phyloP scores from a whole-genome alignment of 2,888 invertebrate species.

The Tanaodytes sp. region DNA sequence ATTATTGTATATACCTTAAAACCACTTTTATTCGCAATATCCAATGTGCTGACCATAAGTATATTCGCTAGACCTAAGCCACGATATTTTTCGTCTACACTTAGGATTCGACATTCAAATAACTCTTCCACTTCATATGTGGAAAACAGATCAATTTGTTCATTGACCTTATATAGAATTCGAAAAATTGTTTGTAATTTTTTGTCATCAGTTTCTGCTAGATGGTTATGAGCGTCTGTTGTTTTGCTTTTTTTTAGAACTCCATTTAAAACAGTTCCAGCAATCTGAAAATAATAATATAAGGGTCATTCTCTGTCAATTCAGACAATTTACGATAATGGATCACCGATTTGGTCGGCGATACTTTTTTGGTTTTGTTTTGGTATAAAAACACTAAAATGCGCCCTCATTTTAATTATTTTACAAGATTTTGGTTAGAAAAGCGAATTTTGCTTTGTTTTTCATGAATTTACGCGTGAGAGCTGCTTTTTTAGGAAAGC shows the following conservation, averaged over 20 bases:
- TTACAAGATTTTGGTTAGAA: no score
- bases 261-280: constrained; percentile 87
- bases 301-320: no score
- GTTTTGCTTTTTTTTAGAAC: constrained; percentile 82
- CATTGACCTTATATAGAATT: constrained; percentile 81
- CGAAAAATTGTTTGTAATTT: constrained; percentile 86
- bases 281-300: constrained; percentile 82
- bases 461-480: no score
- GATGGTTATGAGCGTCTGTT: constrained; percentile 80
- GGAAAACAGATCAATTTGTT: constrained; percentile 80
- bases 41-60: constrained; percentile 80
- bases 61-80: constrained; percentile 84
- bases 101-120: constrained; percentile 86
- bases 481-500: no score
- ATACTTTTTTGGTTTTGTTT: no score
- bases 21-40: constrained; percentile 78
- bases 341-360: no score
- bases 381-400: no score
- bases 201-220: constrained; percentile 79
- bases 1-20: constrained; percentile 85
- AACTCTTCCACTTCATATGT: constrained; percentile 80
- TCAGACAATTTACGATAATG: no score
- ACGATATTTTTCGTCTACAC: constrained; percentile 81
- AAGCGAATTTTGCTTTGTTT: no score
- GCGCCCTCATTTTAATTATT: no score